phyloP scores from a whole-genome alignment of 2,797 vertebrate species.

The Helarctos malayanus region DNA sequence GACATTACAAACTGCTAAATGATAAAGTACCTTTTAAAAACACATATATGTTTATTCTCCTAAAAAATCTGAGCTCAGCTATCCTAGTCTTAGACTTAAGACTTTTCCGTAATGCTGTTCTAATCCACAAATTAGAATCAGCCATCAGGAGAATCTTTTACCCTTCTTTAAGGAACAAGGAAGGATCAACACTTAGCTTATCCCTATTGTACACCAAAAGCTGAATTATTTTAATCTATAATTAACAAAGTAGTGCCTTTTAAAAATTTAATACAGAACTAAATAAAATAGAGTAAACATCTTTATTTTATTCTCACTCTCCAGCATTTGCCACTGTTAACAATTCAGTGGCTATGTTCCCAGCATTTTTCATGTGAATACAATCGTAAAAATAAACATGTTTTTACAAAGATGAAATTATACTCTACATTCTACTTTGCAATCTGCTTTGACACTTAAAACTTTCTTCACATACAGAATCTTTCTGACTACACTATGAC shows the following conservation, averaged over 20 bases:
- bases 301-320: constrained; percentile 31
- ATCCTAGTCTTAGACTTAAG: neutral
- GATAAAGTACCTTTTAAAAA: constrained; percentile 25
- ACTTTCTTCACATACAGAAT: constrained; percentile 33
- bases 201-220: neutral
- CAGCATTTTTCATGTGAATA: constrained; percentile 5
- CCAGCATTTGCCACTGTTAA: neutral
- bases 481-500: neutral
- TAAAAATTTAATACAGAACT: neutral
- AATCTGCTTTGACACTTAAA: constrained; percentile 41
- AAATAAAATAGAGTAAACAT: neutral
- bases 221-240: neutral
- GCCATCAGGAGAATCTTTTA: neutral
- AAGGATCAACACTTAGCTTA: neutral
- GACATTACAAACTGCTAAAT: neutral
- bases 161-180: neutral
- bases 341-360: neutral
- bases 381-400: constrained; percentile 45
- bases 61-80: neutral
- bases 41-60: neutral
- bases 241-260: neutral
- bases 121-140: neutral
- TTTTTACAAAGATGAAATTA: neutral
- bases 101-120: neutral
- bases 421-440: neutral